Evolutionary conservation across 2,888 invertebrate species (phyloP), one percentile per base, ranked within the genome.

Genomic region (Linnaemya vulpina): DNA sequence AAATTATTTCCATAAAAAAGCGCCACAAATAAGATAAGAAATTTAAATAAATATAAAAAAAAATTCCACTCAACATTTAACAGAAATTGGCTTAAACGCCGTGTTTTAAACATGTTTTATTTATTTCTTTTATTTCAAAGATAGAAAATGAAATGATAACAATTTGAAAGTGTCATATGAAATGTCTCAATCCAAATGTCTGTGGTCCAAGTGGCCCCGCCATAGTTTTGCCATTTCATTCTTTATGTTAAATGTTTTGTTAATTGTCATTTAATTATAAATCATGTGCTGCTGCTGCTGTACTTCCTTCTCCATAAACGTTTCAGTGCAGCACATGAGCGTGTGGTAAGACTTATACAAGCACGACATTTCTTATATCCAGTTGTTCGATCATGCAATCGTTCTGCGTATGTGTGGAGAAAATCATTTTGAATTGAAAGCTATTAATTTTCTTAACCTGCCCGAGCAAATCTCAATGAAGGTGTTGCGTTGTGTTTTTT

Each of bases 361-460:
- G 60, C 49, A 25, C 30, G 20, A 46, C 63, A 71, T 55, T 82
- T 63, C 63, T 22, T 46, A n/a, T 46, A 5, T 46, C 15, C 15
- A 15, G 46, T 15, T n/a, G 30, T 70, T 53, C 49, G 51, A 38
- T 55, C 8, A 10, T 11, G 51, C 30, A 35, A 63, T 71, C 71
- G 55, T 60, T 53, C 46, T n/a, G n/a, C n/a, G n/a, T n/a, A n/a
- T 35, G 35, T 46, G 30, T 15, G n/a, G 30, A 74, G 46, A 46
- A 70, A 75, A 43, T 22, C 22, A 20, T 51, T 73, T 58, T 46
- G 62, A 75, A 68, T 62, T 68, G 46, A 75, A 73, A 75, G 38
- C 81, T 75, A 82, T 82, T 70, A 76, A 82, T 82, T 82, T 63
- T 82, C 46, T 17, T 38, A 70, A 82, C 62, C 55, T 81, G 68